Base-by-base conservation (phyloP, 2,113 vertebrate genomes). In the Microcebus lehilahytsara region DNA sequence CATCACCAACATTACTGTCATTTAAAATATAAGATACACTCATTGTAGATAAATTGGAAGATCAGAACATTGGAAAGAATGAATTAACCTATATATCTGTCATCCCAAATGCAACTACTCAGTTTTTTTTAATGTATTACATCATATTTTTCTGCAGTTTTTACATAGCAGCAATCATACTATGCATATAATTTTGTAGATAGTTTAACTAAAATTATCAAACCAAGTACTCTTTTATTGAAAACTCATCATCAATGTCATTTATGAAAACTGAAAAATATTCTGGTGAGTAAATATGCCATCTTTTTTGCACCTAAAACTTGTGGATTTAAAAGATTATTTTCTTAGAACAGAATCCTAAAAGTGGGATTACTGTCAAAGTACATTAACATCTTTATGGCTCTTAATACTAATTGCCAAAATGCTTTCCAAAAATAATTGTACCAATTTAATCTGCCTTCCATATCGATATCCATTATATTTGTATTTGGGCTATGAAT, bases 291-390 rank as follows among this genome's bases (percentile, higher is more conserved):
- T 53, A 27, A 60, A 75, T 20, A 89, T 75, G 27, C 12, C 30
- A 92, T 92, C 74, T 80, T 72, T 95, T 92, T 74, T 87, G 49
- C 32, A 89, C 12, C 46, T 32, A 80, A 27, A 95, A 89, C 49
- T 78, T 91, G 49, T 69, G 64, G 64, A 94, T 90, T 93, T 64
- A 71, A 94, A 83, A 75, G 64, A 94, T 58, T 74, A 90, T 69
- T 92, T 96, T 92, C 75, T 94, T 78, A 94, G 93, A 93, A 85
- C 37, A 89, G 90, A 93, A 92, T 90, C 34, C 66, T 84, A 58
- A 92, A 93, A 95, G 58, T 92, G 25, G 85, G 94, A 93, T 95
- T 95, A 90, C 58, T 94, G 75, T 94, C 93, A 97, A 93, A 90
- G 20, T 71, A 75, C 60, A 94, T 92, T 87, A 96, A 91, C 2